These are phyloP conservation scores for Cephus pulcher DNA, from an alignment of 2,888 invertebrate species.

Conservation along the genomic window DNA sequence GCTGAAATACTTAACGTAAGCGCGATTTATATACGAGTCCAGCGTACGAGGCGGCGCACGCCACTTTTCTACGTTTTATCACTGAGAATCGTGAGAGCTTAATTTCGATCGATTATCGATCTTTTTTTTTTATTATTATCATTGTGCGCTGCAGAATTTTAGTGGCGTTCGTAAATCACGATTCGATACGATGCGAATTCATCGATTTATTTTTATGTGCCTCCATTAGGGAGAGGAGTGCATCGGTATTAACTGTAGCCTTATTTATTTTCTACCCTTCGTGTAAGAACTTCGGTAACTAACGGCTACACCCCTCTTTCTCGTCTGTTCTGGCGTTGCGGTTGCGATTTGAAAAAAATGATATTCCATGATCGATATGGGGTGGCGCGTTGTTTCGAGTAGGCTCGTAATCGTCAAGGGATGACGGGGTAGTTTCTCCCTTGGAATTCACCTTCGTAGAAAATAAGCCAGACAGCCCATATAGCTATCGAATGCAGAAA, in stretches of 20 bases:
- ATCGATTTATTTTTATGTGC: too few relatives aligned
- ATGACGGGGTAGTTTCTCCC: neutral
- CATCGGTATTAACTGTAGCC: too few relatives aligned
- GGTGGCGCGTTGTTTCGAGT: neutral
- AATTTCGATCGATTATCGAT: neutral
- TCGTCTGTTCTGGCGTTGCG: constrained; percentile 25
- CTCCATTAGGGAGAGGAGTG: too few relatives aligned
- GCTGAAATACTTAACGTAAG: constrained; percentile 46
- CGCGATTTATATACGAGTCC: neutral
- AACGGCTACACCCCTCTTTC: neutral
- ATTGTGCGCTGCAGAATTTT: neutral
- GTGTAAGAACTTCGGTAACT: neutral
- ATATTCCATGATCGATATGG: neutral
- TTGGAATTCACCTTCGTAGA: neutral
- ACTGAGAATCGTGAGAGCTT: neutral
- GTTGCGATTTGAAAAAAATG: neutral
- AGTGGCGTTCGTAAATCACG: too few relatives aligned
- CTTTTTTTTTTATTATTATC: neutral
- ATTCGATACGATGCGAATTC: too few relatives aligned
- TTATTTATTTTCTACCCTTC: neutral
- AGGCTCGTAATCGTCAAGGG: neutral
- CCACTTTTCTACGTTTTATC: neutral
- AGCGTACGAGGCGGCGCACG: neutral
- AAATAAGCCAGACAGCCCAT: neutral
- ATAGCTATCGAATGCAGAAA: neutral